Evolutionary conservation across 1,140 invertebrate species (phyloP), one percentile per base, ranked within the genome.

Genomic region (Trachelipus rathkii): DNA sequence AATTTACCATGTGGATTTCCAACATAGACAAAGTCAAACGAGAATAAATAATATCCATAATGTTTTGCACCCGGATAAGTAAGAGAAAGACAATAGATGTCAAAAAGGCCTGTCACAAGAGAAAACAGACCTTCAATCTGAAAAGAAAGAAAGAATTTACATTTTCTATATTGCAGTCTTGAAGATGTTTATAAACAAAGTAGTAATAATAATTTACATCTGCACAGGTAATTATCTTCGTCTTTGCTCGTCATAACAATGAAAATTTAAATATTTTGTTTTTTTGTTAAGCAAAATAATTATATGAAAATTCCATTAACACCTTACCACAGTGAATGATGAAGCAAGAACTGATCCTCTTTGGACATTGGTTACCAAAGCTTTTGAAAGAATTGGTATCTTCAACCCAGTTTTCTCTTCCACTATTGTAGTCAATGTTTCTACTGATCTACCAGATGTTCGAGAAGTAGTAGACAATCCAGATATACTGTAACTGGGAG

Each of bases 11-110:
- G 92, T 77, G 87, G 86, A 85, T 93, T 95, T 50, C 95, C 94
- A 80, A 95, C 92, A 84, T 96, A 97, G 24, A 97, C 94, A 87
- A 96, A 97, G 83, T 96, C 91, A 84, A 95, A 97, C 10, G 93
- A 95, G 82, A 96, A 92, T 66, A 95, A 89, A 84, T 95, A 95
- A 84, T 94, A 96, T 43, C 95, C 93, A 83, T 93, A 95, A 84
- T 96, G 94, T 6, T 89, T 90, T 9, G 92, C 92, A 19, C 95
- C 94, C 72, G 94, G 94, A 2, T 90, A 89, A 19, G 94, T 93
- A 90, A 94, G 92, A 0, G 90, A 88, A 15, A 74, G 23, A 2
- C 15, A 46, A n/a, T 74, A 74, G 44, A 53, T 46, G 44, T 15
- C 23, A 72, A 66, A 72, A 77, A 60, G 11, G 19, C 91, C 88